Evolutionary conservation across 1,140 invertebrate species (phyloP).

Genomic region (Zaprionus gabonicus): DNA sequence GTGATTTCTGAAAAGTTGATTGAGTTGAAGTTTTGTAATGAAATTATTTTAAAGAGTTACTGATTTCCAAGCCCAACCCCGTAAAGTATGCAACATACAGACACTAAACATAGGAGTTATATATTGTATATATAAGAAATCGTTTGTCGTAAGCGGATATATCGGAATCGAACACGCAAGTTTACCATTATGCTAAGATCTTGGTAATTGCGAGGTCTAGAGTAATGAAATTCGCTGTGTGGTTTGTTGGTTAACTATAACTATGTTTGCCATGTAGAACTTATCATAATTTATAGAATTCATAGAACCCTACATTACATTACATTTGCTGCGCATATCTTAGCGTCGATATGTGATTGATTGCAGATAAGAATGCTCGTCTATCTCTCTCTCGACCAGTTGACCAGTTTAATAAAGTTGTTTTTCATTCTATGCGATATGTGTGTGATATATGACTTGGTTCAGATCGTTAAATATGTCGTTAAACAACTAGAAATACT

Average conservation of each 20-base stretch:
- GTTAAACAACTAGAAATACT: constrained; percentile 10
- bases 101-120: too few species aligned
- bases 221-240: not conserved
- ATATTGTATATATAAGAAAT: too few species aligned
- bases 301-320: not conserved
- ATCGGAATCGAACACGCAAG: too few species aligned
- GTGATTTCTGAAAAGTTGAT: too few species aligned
- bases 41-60: too few species aligned
- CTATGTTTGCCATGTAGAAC: not conserved
- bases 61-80: too few species aligned
- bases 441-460: not conserved
- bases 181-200: not conserved
- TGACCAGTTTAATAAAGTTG: constrained; percentile 6
- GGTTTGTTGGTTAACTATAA: not conserved
- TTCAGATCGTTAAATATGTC: not conserved
- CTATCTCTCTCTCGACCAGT: not conserved
- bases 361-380: not conserved
- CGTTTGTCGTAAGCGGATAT: too few species aligned
- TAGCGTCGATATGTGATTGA: not conserved
- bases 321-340: not conserved
- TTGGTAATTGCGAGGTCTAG: not conserved
- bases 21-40: too few species aligned
- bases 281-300: not conserved
- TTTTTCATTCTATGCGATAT: not conserved
- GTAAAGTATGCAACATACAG: too few species aligned